Evolutionary conservation across 2,888 invertebrate genomes (phyloP).

Genomic region (Drosophila yooni): DNA sequence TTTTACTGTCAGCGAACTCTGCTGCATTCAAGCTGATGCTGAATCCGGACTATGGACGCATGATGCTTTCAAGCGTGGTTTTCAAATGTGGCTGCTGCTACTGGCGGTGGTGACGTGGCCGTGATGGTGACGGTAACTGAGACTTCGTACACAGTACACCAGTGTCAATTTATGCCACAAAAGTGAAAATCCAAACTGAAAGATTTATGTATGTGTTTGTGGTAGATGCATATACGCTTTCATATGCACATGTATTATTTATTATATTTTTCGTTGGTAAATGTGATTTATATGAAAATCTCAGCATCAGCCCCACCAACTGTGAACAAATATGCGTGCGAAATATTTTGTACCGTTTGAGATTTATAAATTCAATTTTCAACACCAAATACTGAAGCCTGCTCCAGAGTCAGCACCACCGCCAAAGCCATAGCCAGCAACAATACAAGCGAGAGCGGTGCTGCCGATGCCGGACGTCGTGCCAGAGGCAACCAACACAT

Average conservation of each 20-base stretch:
- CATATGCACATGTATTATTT: conserved; percentile 64
- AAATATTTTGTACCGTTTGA: conserved; percentile 78
- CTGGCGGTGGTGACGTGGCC: background rate
- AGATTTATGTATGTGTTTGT: conserved; percentile 72
- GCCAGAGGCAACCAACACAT: conserved; percentile 39
- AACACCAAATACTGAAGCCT: conserved; percentile 28
- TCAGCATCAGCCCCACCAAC: conserved; percentile 50
- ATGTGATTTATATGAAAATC: conserved; percentile 79
- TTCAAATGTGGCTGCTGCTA: conserved; percentile 69
- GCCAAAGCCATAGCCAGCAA: conserved; percentile 19
- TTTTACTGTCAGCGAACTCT: conserved; percentile 81
- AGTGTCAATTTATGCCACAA: conserved; percentile 82
- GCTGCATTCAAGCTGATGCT: conserved; percentile 57
- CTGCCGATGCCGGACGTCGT: conserved; percentile 23
- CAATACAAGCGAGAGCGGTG: background rate
- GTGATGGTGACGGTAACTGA: conserved; percentile 8
- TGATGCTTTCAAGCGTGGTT: conserved; percentile 78
- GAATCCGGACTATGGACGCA: conserved; percentile 21
- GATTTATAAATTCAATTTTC: conserved; percentile 75
- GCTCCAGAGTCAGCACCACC: background rate
- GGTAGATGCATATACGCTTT: conserved; percentile 38
- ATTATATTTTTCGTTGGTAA: conserved; percentile 75
- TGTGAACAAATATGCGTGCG: conserved; percentile 56
- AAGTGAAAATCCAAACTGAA: conserved; percentile 81
- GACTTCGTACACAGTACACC: conserved; percentile 57